Base-by-base conservation (phyloP, 2,888 invertebrate genomes). In the Romanomermis culicivorax region DNA sequence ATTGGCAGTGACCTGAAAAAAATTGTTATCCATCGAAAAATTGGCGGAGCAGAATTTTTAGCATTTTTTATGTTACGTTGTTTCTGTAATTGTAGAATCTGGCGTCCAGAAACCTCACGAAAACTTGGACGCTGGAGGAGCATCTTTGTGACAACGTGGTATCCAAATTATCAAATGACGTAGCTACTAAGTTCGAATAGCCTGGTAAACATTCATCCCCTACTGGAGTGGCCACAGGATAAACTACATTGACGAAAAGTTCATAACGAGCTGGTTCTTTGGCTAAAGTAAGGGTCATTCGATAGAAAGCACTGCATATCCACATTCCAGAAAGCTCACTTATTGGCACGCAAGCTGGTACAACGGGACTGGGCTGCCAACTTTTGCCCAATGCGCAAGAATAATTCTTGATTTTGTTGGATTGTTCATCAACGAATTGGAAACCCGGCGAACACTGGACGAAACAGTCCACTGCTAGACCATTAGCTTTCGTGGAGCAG, bases 321-420 rank as follows among this genome's bases (percentile, higher is more conserved):
- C n/a, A n/a, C n/a, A n/a, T n/a, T n/a, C n/a, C n/a, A n/a, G n/a
- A n/a, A n/a, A n/a, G n/a, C 7, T 11, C 17, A 36, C 36, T 36
- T 36, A 87, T 86, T 2, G 87, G 86, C 25, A 91, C 88, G 70
- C 91, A 91, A 65, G 89, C 87, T 0, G 89, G 89, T 25, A 89
- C 87, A 50, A 88, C 83, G 7, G 84, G 82, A 1, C 81, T 79
- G 1, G 91, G 89, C 11, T 78, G 76, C 89, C 89, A 89, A 57
- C 80, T 77, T 51, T 80, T 79, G n/a, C 68, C 66, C 62, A 81
- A 81, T 0, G 78, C 77, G 66, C 88, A 89, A 1, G 80, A 77
- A 69, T 85, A 89, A 0, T 83, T 82, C 70, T 87, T 88, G 1
- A 81, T 66, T 57, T 56, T 62, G 62, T 51, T 65, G 17, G n/a